Evolutionary conservation across 1,140 invertebrate genomes (phyloP), one percentile per base, ranked within the genome.

Genomic region (Phymastichus coffea): DNA sequence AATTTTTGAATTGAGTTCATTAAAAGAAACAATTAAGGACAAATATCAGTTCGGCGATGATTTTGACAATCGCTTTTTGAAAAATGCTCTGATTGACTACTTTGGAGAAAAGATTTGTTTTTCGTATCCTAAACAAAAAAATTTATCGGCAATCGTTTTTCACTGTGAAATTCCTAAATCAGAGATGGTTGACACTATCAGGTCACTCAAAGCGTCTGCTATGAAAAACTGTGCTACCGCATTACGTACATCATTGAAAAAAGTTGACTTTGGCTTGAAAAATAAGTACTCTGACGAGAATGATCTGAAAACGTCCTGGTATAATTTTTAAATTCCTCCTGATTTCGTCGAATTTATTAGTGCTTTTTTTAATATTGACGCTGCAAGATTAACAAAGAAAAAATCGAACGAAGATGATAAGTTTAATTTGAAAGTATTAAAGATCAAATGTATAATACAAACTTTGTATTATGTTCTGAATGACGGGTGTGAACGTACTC

Each of bases 381-480:
- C 17, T 40, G 10, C 6, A 17, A 4, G 10, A 9, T 40, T 33
- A 12, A 17, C 6, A 12, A 40, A 17, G 4, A 9, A 40, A 8
- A 40, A 12, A 12, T n/a, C 8, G 6, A n/a, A 9, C 6, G 44
- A 47, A 20, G 14, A 28, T 48, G 14, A 38, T 30, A 7, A 30
- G 6, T 46, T 35, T 3, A 30, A 46, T 23, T 17, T 6, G 10
- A 58, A 48, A 12, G 15, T 9, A 20, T 17, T 43, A n/a, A 49
- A 51, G 14, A 49, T 40, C 4, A 17, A 48, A 20, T 38, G 2
- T 12, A 15, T 63, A 12, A 41, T 43, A 15, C 44, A 56, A 28
- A 51, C 30, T 10, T 57, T 63, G 25, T 51, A 22, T 25, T 48
- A 43, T 43, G 41, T 63, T 37, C 17, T 54, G 12, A 22, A 58